Evolutionary conservation across 2,113 vertebrate species (phyloP).

Genomic region (Upupa epops): DNA sequence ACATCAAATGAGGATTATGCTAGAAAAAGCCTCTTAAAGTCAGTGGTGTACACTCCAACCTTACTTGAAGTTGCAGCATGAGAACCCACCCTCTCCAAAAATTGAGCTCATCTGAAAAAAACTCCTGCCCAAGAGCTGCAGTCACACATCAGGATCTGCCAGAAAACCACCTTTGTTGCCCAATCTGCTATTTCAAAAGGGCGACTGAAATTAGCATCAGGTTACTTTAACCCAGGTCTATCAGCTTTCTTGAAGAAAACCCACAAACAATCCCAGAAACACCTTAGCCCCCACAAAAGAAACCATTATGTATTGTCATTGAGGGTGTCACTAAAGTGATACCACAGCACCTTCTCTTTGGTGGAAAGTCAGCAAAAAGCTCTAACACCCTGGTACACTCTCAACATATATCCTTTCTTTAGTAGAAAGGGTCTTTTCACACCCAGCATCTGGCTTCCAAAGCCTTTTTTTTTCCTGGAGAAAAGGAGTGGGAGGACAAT

Average conservation of each 20-base stretch:
- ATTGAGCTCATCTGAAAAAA: neutral
- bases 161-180: neutral
- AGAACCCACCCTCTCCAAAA: constrained; percentile 12
- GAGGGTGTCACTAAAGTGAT: neutral
- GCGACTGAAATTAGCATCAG: neutral
- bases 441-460: neutral
- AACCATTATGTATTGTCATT: neutral
- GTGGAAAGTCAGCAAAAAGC: neutral
- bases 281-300: neutral
- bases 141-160: neutral
- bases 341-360: neutral
- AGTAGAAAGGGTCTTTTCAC: neutral
- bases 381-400: neutral
- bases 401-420: neutral
- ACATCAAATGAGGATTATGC: neutral
- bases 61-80: neutral
- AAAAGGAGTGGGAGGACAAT: constrained; percentile 13
- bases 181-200: neutral
- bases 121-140: neutral
- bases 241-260: neutral
- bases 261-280: neutral
- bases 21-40: constrained; percentile 31
- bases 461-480: neutral
- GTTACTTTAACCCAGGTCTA: neutral
- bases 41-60: neutral